phyloP scores from a whole-genome alignment of 2,888 invertebrate species.

The Mayetiola destructor region DNA sequence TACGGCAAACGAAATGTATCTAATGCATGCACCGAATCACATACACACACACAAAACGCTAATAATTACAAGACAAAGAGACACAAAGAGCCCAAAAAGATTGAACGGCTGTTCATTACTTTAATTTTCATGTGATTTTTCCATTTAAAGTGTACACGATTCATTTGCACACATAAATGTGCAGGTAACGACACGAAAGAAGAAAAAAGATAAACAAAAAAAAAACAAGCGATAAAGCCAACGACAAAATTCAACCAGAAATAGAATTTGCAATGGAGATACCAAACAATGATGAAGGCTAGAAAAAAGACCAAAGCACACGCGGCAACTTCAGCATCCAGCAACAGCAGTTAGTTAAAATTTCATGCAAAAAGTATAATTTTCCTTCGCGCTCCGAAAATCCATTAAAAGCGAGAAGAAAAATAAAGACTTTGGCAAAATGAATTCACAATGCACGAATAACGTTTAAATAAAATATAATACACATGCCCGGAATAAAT shows the following conservation, averaged over 20 bases:
- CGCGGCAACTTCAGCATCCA: background rate
- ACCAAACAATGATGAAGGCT: background rate
- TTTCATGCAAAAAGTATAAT: background rate
- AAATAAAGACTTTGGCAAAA: background rate
- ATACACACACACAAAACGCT: background rate
- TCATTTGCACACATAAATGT: constrained; percentile 10
- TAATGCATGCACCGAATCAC: background rate
- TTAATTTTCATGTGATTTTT: constrained; percentile 12
- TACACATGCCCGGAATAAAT: no score
- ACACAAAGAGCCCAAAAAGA: background rate
- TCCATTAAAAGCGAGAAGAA: background rate
- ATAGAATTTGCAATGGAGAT: background rate
- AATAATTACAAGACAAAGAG: constrained; percentile 13
- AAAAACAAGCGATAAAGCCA: background rate
- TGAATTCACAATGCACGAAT: background rate
- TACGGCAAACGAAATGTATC: background rate
- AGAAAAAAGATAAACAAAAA: background rate
- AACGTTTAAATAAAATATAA: no score
- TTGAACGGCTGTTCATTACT: background rate
- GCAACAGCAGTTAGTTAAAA: background rate
- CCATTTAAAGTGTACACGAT: constrained; percentile 12
- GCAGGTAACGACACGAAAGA: constrained; percentile 12
- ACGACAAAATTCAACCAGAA: background rate
- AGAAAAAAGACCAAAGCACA: background rate
- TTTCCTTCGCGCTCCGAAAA: constrained; percentile 3